These are phyloP conservation scores for Acanthis flammea DNA, from an alignment of 2,797 vertebrate species.

Conservation along the genomic window DNA sequence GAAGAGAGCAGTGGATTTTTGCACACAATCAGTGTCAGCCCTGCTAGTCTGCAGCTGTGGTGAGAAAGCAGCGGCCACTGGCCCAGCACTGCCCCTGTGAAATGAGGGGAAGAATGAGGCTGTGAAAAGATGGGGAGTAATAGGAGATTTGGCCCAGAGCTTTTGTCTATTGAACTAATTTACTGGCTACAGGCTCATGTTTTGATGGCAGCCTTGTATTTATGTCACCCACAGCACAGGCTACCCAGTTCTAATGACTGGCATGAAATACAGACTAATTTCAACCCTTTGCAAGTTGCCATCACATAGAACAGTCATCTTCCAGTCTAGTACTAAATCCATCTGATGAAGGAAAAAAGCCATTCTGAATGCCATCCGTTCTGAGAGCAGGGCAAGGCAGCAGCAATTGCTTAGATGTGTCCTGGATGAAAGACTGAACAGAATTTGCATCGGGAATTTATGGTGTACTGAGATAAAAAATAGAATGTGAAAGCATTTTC, in stretches of 20 bases:
- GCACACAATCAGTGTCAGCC: accelerated
- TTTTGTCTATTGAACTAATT: neutral
- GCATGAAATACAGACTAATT: neutral
- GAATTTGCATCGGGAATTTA: neutral
- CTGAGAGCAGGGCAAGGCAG: neutral
- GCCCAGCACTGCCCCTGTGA: neutral
- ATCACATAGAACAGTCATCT: neutral
- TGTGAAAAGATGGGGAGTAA: neutral
- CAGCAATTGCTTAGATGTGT: neutral
- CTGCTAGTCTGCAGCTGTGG: neutral
- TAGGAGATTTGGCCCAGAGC: neutral
- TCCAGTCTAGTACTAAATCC: neutral
- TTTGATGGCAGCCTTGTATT: neutral
- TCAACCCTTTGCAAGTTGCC: neutral
- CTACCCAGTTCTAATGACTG: neutral
- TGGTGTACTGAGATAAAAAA: neutral
- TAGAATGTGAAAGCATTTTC: neutral
- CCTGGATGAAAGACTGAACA: neutral
- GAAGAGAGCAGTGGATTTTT: neutral
- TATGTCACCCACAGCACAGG: neutral
- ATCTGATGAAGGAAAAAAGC: neutral
- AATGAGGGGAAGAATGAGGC: neutral
- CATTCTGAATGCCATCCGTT: neutral
- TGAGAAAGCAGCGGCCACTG: neutral
- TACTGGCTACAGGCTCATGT: neutral